Evolutionary conservation across 2,113 vertebrate genomes (phyloP).

Genomic region (Grammomys surdaster): DNA sequence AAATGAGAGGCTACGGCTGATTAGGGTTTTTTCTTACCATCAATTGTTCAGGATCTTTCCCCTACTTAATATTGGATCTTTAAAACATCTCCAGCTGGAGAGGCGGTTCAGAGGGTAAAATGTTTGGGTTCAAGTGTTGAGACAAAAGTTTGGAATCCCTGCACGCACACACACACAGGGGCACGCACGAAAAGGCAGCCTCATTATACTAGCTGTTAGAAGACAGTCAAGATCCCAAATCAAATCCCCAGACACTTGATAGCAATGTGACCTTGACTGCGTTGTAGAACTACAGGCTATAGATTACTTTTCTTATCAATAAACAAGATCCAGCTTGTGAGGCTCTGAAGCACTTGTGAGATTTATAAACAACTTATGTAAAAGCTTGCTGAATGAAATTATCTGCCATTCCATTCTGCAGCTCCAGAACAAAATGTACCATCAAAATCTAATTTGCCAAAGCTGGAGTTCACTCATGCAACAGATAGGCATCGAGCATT

Average conservation of each 20-base stretch:
- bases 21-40: background rate
- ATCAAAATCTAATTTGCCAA: constrained; percentile 69
- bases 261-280: background rate
- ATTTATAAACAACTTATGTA: constrained; percentile 2
- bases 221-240: background rate
- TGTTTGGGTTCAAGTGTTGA: background rate
- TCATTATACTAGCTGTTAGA: background rate
- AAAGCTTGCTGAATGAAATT: constrained; percentile 38
- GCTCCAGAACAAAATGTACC: constrained; percentile 52
- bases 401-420: constrained; percentile 34
- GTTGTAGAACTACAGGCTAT: background rate
- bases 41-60: background rate
- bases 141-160: background rate
- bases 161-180: background rate
- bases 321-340: constrained; percentile 12
- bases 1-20: background rate
- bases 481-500: background rate
- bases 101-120: background rate
- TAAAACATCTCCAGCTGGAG: background rate
- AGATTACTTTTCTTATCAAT: constrained; percentile 27
- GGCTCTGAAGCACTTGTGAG: background rate
- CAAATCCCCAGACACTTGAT: background rate
- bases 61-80: background rate
- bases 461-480: constrained; percentile 63
- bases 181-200: background rate